A percentile compares a stretch with the other conserved stretches of the same genome.
Conservation (phyloP, 2,797 vertebrate species). For the Eptatretus atami region DNA sequence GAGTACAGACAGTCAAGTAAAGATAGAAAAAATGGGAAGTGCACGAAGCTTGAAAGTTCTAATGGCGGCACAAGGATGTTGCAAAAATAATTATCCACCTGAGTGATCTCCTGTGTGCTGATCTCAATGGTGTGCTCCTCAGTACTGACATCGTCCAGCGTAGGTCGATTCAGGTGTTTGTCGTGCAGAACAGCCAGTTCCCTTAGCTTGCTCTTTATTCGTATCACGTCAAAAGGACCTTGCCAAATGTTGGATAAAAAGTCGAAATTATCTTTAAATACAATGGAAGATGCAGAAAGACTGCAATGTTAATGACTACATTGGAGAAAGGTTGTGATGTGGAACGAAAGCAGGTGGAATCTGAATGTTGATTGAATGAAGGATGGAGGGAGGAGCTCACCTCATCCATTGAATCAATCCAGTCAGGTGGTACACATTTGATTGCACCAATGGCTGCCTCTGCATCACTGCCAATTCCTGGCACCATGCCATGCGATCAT, state of each 20-base stretch:
- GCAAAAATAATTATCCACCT: constrained; percentile 27
- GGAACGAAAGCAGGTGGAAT: too few relatives aligned
- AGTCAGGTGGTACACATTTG: constrained; percentile 57
- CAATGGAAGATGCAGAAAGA: too few relatives aligned
- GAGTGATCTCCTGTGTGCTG: constrained; percentile 80
- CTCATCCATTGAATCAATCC: constrained; percentile 72
- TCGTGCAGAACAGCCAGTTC: constrained; percentile 66
- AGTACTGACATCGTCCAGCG: constrained; percentile 74
- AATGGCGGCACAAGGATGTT: not conserved
- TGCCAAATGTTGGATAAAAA: constrained; percentile 7
- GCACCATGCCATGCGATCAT: constrained; percentile 87
- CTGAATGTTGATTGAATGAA: too few relatives aligned
- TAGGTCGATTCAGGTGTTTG: constrained; percentile 82
- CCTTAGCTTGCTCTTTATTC: constrained; percentile 86
- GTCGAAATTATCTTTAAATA: too few relatives aligned
- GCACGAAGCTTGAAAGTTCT: not conserved
- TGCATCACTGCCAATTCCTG: constrained; percentile 64
- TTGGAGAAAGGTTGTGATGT: too few relatives aligned
- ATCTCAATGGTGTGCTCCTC: constrained; percentile 88
- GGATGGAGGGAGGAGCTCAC: constrained; percentile 16
- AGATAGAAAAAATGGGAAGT: not conserved
- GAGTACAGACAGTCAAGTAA: not conserved
- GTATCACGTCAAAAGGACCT: constrained; percentile 75
- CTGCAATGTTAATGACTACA: too few relatives aligned
- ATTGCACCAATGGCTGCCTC: constrained; percentile 66